phyloP scores from a whole-genome alignment of 2,113 vertebrate species.

The Cephalopholis sonnerati region DNA sequence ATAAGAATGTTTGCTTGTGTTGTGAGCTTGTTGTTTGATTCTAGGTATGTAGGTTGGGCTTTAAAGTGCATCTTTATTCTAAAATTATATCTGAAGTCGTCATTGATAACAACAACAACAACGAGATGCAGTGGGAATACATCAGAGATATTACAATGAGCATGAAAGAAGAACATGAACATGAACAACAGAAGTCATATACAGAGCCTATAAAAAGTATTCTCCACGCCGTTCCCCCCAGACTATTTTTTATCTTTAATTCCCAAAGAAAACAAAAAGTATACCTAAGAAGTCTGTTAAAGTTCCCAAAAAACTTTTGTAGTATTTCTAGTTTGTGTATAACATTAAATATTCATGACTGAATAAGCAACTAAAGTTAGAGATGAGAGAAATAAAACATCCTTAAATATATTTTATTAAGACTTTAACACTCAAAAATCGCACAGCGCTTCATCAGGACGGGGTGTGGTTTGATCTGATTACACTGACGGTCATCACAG shows the following conservation, averaged over 20 bases:
- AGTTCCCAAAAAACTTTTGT: conserved; percentile 20
- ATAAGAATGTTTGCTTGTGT: not conserved
- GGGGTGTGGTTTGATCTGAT: too few species aligned
- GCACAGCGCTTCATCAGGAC: not conserved
- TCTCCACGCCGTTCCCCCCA: not conserved
- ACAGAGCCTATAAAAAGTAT: conserved; percentile 51
- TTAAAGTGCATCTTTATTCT: conserved; percentile 33
- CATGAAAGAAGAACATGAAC: conserved; percentile 21
- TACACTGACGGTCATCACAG: not conserved
- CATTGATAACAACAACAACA: conserved; percentile 45
- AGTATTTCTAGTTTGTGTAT: conserved; percentile 31
- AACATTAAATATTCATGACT: conserved; percentile 33
- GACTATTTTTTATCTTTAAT: conserved; percentile 49
- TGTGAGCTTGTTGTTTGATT: conserved; percentile 17
- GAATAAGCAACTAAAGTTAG: conserved; percentile 34
- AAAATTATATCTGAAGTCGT: conserved; percentile 42
- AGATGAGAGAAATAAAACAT: not conserved
- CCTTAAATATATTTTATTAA: not conserved
- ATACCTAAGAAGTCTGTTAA: conserved; percentile 6
- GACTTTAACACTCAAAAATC: not conserved
- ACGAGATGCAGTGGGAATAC: conserved; percentile 41
- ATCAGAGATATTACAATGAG: conserved; percentile 52
- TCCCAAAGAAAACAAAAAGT: conserved; percentile 34
- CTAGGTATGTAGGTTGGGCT: conserved; percentile 14
- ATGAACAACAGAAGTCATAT: conserved; percentile 17